A percentile compares a stretch with the other conserved stretches of the same genome.
Evolutionary conservation across 1,140 invertebrate genomes (phyloP).

Genomic region (Caenorhabditis latens): DNA sequence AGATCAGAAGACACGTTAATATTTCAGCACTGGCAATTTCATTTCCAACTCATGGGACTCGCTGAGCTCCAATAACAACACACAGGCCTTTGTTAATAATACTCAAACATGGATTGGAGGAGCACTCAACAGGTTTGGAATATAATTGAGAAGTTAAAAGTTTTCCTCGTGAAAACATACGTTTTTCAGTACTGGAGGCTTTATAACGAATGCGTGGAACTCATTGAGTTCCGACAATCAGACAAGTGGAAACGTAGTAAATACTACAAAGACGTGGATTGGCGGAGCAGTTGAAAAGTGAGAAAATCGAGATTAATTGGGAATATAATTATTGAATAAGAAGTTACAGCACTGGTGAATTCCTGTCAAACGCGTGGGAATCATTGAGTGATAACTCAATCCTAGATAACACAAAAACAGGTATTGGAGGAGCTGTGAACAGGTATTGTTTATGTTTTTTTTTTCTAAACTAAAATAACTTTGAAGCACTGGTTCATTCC

Average conservation of each 20-base stretch:
- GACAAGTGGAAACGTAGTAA: background rate
- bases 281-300: background rate
- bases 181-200: background rate
- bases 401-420: background rate
- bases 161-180: too few relatives aligned
- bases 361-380: slow-evolving; percentile 10
- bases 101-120: slow-evolving; percentile 15
- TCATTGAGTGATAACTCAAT: background rate
- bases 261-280: background rate
- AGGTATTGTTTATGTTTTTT: background rate
- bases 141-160: too few relatives aligned
- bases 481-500: slow-evolving; percentile 20
- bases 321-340: too few relatives aligned
- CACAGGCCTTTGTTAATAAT: background rate
- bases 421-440: background rate
- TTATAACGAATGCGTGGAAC: slow-evolving; percentile 6
- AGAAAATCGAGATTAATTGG: background rate
- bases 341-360: slow-evolving; percentile 1
- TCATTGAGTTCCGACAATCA: background rate
- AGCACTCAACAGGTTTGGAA: background rate
- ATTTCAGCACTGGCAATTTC: too few relatives aligned
- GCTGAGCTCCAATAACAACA: background rate
- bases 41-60: background rate
- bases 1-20: too few relatives aligned
- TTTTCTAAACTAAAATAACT: background rate